Evolutionary conservation across 2,888 invertebrate species (phyloP).

Genomic region (Drosophila pseudotalamancana): DNA sequence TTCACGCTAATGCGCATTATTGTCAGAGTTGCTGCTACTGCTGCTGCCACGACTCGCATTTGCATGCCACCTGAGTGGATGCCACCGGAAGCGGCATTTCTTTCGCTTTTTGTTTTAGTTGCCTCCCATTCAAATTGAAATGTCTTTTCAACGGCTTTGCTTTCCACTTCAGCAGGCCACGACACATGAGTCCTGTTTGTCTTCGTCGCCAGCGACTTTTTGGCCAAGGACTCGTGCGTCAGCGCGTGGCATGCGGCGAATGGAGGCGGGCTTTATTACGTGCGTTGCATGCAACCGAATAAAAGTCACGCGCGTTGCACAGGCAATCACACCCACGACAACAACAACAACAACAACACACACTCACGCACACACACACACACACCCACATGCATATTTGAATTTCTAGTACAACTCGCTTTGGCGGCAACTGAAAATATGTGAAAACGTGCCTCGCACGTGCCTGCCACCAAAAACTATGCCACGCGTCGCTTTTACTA

Average conservation of each 20-base stretch:
- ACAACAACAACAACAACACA: constrained; percentile 10
- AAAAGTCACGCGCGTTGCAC: constrained; percentile 73
- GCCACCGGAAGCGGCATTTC: constrained; percentile 1
- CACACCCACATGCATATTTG: constrained; percentile 6
- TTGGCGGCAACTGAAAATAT: constrained; percentile 43
- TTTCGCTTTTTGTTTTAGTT: not conserved
- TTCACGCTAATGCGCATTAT: constrained; percentile 75
- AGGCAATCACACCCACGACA: constrained; percentile 30
- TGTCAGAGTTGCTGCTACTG: constrained; percentile 49
- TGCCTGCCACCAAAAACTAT: constrained; percentile 53
- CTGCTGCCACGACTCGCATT: constrained; percentile 37
- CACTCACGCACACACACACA: not conserved
- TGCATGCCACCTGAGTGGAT: constrained; percentile 57
- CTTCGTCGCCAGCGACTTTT: constrained; percentile 66
- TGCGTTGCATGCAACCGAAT: constrained; percentile 71
- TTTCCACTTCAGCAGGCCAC: constrained; percentile 74
- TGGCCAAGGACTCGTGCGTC: constrained; percentile 62
- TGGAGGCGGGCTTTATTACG: constrained; percentile 67
- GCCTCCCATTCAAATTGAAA: constrained; percentile 71
- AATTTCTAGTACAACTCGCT: constrained; percentile 41
- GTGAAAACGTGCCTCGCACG: constrained; percentile 62
- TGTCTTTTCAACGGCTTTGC: constrained; percentile 78
- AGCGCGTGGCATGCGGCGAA: constrained; percentile 10
- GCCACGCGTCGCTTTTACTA: constrained; percentile 38
- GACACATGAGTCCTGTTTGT: constrained; percentile 79